A percentile compares a stretch with the other conserved stretches of the same genome.
Conservation (phyloP, 2,888 invertebrate genomes). For the Pachycephus smyrnensis region DNA sequence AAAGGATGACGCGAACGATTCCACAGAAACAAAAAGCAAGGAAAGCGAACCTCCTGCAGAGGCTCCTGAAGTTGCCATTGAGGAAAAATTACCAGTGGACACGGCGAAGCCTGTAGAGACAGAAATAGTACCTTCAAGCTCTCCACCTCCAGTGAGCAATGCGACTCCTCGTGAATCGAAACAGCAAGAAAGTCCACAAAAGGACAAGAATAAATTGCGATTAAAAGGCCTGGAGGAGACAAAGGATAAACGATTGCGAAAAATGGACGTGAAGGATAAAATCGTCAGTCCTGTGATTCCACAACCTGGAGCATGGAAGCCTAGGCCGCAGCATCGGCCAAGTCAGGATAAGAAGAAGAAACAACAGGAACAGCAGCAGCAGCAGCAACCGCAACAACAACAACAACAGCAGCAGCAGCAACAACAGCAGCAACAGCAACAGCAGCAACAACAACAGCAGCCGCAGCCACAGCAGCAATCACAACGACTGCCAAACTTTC, state of each 20-base stretch:
- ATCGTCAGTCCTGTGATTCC: conserved; percentile 93
- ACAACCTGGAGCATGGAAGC: conserved; percentile 88
- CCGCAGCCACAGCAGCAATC: conserved; percentile 62
- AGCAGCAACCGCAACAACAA: neutral
- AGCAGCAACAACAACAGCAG: conserved; percentile 37
- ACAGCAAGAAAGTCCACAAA: conserved; percentile 42
- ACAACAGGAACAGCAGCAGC: conserved; percentile 53
- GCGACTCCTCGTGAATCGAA: conserved; percentile 38
- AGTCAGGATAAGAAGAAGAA: conserved; percentile 66
- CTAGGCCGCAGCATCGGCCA: conserved; percentile 68
- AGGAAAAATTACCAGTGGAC: conserved; percentile 7
- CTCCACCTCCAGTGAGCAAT: conserved; percentile 19
- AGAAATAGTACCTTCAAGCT: conserved; percentile 24
- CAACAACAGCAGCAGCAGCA: conserved; percentile 37
- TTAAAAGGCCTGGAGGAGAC: conserved; percentile 59
- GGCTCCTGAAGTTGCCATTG: conserved; percentile 19
- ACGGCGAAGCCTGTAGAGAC: conserved; percentile 33
- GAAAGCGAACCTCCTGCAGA: conserved; percentile 25
- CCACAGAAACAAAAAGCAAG: conserved; percentile 68
- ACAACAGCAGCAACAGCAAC: conserved; percentile 32
- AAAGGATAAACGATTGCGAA: conserved; percentile 68
- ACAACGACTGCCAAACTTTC: conserved; percentile 73
- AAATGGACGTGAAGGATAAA: conserved; percentile 84
- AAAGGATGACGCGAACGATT: conserved; percentile 67
- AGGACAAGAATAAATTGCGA: conserved; percentile 55